A percentile compares a stretch with the other conserved stretches of the same genome.
phyloP scores from a whole-genome alignment of 2,797 vertebrate genomes.

The Hoplostethus atlanticus region DNA sequence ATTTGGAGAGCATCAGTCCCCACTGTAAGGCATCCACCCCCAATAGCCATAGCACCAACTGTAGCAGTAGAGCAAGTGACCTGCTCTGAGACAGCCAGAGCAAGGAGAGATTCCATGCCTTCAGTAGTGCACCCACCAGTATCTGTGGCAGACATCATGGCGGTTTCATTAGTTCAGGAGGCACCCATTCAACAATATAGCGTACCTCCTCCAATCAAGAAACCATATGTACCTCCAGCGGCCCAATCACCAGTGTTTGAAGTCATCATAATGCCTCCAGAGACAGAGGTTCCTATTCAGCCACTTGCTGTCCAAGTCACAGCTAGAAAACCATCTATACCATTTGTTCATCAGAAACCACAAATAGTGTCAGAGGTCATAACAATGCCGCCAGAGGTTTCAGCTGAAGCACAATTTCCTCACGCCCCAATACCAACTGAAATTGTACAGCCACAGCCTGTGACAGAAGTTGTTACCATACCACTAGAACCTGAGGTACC shows the following conservation, averaged over 20 bases:
- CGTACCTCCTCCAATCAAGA: constrained; percentile 76
- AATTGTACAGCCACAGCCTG: constrained; percentile 45
- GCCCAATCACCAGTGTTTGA: constrained; percentile 46
- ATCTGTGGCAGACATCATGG: constrained; percentile 42
- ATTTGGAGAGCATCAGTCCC: constrained; percentile 76
- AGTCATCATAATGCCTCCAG: constrained; percentile 41
- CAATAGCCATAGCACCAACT: constrained; percentile 36
- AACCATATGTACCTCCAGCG: constrained; percentile 60
- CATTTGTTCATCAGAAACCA: constrained; percentile 40
- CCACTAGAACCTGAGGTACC: constrained; percentile 35
- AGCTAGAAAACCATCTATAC: constrained; percentile 26
- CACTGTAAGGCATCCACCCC: constrained; percentile 65
- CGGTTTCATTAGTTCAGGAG: constrained; percentile 49
- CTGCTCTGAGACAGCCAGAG: constrained; percentile 61
- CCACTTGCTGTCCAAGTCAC: constrained; percentile 49
- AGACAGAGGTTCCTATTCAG: constrained; percentile 51
- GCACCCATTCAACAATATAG: constrained; percentile 61
- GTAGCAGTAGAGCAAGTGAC: constrained; percentile 82
- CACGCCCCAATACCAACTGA: constrained; percentile 36
- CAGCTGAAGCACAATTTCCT: constrained; percentile 28
- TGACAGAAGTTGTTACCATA: constrained; percentile 43
- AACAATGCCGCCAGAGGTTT: constrained; percentile 25
- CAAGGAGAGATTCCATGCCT: constrained; percentile 55
- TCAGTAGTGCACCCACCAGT: constrained; percentile 42
- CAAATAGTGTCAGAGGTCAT: constrained; percentile 22